These are phyloP conservation scores for Agrypnia vestita DNA, from an alignment of 1,140 invertebrate genomes.

Conservation along the genomic window DNA sequence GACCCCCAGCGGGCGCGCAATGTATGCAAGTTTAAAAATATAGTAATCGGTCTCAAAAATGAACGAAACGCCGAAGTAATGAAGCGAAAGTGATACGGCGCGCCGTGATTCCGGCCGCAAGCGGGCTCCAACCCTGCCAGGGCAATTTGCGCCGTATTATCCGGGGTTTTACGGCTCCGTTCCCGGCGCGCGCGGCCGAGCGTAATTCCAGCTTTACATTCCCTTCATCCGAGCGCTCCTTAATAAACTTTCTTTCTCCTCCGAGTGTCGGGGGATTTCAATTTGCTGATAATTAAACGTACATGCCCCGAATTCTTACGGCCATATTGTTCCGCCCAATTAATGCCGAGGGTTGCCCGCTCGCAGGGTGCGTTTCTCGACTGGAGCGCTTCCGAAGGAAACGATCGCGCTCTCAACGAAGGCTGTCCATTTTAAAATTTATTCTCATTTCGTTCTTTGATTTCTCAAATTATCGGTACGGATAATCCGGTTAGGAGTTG, in stretches of 20 bases:
- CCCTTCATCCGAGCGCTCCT: constrained; percentile 4
- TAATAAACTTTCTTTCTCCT: constrained; percentile 46
- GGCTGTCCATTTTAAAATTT: no score
- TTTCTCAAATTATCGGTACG: no score
- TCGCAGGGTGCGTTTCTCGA: neutral
- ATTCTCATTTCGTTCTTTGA: no score
- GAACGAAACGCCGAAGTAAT: no score
- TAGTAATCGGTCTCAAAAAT: no score
- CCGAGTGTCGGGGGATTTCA: constrained; percentile 55
- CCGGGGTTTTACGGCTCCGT: constrained; percentile 19
- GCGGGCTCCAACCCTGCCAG: neutral
- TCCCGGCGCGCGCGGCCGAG: neutral
- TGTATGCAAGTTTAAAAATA: no score
- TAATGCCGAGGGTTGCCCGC: constrained; percentile 48
- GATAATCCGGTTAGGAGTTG: no score
- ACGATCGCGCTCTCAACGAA: no score
- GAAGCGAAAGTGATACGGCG: no score
- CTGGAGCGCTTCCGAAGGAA: no score
- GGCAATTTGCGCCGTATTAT: constrained; percentile 35
- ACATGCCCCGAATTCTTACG: constrained; percentile 60
- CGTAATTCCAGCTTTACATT: constrained; percentile 21
- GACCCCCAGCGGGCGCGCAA: no score
- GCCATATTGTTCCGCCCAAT: constrained; percentile 60
- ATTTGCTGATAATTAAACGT: constrained; percentile 61
- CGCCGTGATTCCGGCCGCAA: neutral